Evolutionary conservation across 1,140 invertebrate genomes (phyloP), one percentile per base, ranked within the genome.

Genomic region (Panagrolaimus sp.): DNA sequence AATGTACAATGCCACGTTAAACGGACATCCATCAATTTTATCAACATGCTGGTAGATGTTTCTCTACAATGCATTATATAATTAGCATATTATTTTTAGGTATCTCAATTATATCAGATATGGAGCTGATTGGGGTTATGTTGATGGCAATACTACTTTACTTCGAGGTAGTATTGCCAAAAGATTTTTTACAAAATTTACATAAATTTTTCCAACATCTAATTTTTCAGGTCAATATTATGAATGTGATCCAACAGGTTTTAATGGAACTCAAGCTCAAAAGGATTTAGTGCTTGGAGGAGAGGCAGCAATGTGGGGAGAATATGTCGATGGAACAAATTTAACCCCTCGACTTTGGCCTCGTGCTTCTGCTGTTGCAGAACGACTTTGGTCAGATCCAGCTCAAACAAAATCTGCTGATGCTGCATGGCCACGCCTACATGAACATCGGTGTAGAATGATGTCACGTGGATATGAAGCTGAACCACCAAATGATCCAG

Each of bases 251-350:
- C 91, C 91, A 0, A 83, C 88, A 0, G 82, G 88, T 65, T 91
- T 88, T 87, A 25, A 84, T 73, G 69, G 82, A 69, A 84, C 74
- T 38, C 69, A 70, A 5, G 65, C 68, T 4, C 81, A 83, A 63
- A 83, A 83, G 53, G 51, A 68, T 0, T 57, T 79, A 14, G 74
- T 88, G 3, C 78, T 93, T 13, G 92, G 93, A 9, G 93, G 92
- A 0, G 92, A 93, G 83, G 89, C 91, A 4, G 92, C 91, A 74
- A 90, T 95, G 89, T 94, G 92, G 92, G 88, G 88, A 38, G 79
- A 85, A 68, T 83, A 81, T 47, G 82, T 85, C 9, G 84, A 85
- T 57, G 74, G 68, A 23, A 82, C 82, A 14, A 84, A 84, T 62
- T 14, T 84, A 20, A 42, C 71, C 7, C 73, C 87, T 81, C 85